Evolutionary conservation across 1,140 invertebrate genomes (phyloP), one percentile per base, ranked within the genome.

Genomic region (Drosophila melanica): DNA sequence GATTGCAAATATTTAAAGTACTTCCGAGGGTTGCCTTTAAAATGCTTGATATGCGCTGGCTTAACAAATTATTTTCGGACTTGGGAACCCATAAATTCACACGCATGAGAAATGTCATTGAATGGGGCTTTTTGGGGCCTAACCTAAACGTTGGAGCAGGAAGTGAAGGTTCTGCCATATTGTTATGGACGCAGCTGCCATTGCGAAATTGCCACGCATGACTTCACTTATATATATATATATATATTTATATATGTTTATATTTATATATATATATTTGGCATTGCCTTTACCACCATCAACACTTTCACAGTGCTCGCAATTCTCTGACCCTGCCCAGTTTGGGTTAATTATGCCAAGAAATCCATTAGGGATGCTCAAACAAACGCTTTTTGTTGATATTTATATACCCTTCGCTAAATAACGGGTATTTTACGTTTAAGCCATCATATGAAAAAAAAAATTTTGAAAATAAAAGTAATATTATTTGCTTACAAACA

Each of bases 41-140:
- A 73, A 54, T 55, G 33, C 37, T 55, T 57, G 45, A 47, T 18
- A 59, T 23, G 50, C 23, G 50, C 23, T n/a, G 27, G 39, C 63
- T 62, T 55, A 67, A 66, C 16, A 63, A 59, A 75, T 81, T 72
- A 75, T 68, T 59, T 71, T 75, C 68, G 53, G 47, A 39, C 50
- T 51, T 70, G 54, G 58, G 47, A 55, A 44, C 68, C 63, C 81
- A 86, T 86, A 86, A 86, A 86, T 86, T 86, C 75, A 69, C 81
- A 86, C 82, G 79, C 81, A 81, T 75, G 79, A 86, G 71, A 67
- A 86, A 79, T 86, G 81, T 86, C 82, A 87, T 82, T 86, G 78
- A 79, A 85, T 87, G 41, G 54, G 66, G 54, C 59, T 37, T 16
- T 35, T 23, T 41, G 4, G 6, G 4, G n/a, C 27, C 45, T n/a